Evolutionary conservation across 1,140 invertebrate genomes (phyloP).

Genomic region (Brachionus manjavacas): DNA sequence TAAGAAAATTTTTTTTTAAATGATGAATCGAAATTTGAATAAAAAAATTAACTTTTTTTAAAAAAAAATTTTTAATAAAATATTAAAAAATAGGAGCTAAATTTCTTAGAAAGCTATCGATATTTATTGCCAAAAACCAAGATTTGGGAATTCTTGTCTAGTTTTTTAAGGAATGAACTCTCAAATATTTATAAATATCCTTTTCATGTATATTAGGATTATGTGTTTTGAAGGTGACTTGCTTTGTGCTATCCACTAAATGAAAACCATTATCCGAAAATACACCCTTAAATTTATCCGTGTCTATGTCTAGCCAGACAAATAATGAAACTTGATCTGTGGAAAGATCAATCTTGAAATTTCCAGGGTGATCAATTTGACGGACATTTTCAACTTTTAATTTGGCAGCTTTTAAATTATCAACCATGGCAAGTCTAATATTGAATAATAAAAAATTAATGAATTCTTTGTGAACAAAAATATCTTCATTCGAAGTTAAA

Average conservation of each 20-base stretch:
- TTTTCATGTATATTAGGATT: background rate
- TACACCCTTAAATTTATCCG: constrained; percentile 54
- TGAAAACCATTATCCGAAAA: constrained; percentile 68
- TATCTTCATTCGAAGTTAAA: background rate
- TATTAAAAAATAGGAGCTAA: background rate
- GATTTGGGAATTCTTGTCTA: background rate
- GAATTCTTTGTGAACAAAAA: constrained; percentile 1
- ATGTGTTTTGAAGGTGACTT: background rate
- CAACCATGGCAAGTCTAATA: background rate
- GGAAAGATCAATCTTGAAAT: constrained; percentile 49
- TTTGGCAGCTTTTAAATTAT: background rate
- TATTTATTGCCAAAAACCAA: background rate
- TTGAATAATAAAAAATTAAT: constrained; percentile 34
- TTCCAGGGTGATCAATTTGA: background rate
- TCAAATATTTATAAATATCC: background rate
- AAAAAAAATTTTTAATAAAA: background rate
- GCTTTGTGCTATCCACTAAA: constrained; percentile 44
- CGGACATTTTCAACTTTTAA: background rate
- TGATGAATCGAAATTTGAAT: too few relatives aligned
- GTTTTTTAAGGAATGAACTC: background rate
- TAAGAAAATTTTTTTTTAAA: too few relatives aligned
- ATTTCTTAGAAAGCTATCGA: background rate
- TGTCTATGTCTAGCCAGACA: constrained; percentile 62
- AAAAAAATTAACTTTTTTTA: too few relatives aligned
- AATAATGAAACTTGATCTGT: constrained; percentile 63